Evolutionary conservation across 2,113 vertebrate genomes (phyloP), one percentile per base, ranked within the genome.

Genomic region (Dasypus novemcinctus): DNA sequence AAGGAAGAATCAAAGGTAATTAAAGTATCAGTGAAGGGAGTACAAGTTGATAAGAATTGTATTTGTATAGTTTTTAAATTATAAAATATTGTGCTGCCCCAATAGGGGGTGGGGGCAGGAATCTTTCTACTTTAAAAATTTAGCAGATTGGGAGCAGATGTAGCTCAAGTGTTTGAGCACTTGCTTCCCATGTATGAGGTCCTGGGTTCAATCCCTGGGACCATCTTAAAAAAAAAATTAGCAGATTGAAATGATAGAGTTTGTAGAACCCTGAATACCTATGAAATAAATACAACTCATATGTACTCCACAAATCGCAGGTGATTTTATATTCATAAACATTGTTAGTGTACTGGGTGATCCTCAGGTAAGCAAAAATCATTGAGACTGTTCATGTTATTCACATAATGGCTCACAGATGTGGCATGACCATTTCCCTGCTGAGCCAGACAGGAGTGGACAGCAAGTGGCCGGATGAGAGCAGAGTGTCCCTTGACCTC

Each of bases 1-100:
- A 93, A 94, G 94, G 41, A 90, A 92, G 36, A 94, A 80, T 61
- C 81, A 90, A 90, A 92, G 69, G 75, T 78, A 93, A 78, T 90
- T 90, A 92, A 92, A 92, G 75, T 93, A 78, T 83, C 80, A 94
- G 54, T 54, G 31, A 81, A 90, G 43, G 17, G 13, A 91, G 23
- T 71, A 57, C 10, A 74, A 33, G 15, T 43, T 94, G 57, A 85
- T 71, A 79, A 91, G 49, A 93, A 63, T 66, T 88, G 2, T 36
- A 86, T 72, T 89, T 96, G 38, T 68, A 82, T 76, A 84, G 80
- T 87, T n/a, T 84, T 95, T 43, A 89, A 86, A 75, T 96, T 92
- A 83, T 91, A 93, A 87, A 80, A 84, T 20, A 72, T 27, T 33
- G 23, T 93, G 69, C 23, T 89, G 20, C 4, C 25, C 18, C 66